Conservation (phyloP, 2,113 vertebrate genomes). For the Tiliqua scincoides region DNA sequence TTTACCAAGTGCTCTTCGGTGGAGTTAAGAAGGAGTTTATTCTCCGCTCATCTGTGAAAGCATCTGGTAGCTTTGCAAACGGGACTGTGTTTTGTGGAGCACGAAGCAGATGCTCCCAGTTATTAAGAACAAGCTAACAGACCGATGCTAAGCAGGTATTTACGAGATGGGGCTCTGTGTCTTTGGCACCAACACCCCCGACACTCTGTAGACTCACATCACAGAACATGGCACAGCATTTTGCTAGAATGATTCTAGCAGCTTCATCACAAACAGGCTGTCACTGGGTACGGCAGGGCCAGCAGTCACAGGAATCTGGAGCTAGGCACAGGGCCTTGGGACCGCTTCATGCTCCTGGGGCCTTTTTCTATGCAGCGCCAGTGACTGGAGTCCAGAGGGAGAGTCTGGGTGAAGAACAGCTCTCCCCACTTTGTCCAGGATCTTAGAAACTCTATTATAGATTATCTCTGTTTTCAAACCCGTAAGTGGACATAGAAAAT, state of each 20-base stretch:
- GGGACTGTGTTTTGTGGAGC: not conserved
- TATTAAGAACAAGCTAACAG: not conserved
- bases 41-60: not conserved
- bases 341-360: not conserved
- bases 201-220: not conserved
- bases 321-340: not conserved
- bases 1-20: not conserved
- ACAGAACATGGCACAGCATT: not conserved
- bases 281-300: no score
- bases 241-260: not conserved
- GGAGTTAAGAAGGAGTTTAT: not conserved
- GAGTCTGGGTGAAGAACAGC: not conserved
- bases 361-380: not conserved
- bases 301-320: not conserved
- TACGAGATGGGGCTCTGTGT: not conserved
- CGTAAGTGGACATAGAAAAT: no score
- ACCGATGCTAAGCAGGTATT: not conserved
- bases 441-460: not conserved
- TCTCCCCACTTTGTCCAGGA: not conserved
- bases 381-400: not conserved
- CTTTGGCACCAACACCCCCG: not conserved
- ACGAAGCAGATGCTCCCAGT: constrained; percentile 3
- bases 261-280: not conserved
- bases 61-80: constrained; percentile 15
- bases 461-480: not conserved